Conservation (phyloP, 2,113 vertebrate genomes). For the Cheilinus undulatus region DNA sequence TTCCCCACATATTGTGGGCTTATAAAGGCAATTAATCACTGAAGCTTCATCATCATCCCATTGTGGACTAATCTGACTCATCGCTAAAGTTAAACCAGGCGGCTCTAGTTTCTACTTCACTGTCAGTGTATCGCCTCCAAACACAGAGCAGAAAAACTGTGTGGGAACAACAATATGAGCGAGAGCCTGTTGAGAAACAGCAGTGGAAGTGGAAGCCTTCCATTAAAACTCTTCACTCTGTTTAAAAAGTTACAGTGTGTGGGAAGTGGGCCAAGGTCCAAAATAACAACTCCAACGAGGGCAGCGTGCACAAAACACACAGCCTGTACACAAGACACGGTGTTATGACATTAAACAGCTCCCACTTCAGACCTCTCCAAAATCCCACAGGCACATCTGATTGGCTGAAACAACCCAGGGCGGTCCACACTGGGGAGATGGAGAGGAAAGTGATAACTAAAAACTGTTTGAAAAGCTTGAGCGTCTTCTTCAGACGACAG, state of each 20-base stretch:
- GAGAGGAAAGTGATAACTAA: background rate
- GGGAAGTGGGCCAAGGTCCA: slow-evolving; percentile 46
- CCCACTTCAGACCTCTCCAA: slow-evolving; percentile 6
- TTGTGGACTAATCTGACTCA: slow-evolving; percentile 32
- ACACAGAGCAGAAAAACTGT: slow-evolving; percentile 11
- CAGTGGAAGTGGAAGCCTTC: slow-evolving; percentile 38
- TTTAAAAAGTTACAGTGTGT: slow-evolving; percentile 42
- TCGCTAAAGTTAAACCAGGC: slow-evolving; percentile 32
- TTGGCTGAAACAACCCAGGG: background rate
- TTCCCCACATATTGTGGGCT: slow-evolving; percentile 22
- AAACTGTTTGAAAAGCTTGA: slow-evolving; percentile 10
- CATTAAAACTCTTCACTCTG: slow-evolving; percentile 64
- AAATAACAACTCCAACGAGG: slow-evolving; percentile 38
- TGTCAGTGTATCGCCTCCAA: slow-evolving; percentile 1
- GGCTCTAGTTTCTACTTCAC: slow-evolving; percentile 1
- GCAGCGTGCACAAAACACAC: background rate
- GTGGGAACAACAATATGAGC: slow-evolving; percentile 56
- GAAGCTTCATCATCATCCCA: slow-evolving; percentile 15
- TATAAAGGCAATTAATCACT: slow-evolving; percentile 52
- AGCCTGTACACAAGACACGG: slow-evolving; percentile 1
- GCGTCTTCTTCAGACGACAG: background rate
- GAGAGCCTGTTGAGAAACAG: slow-evolving; percentile 43
- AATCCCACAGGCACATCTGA: background rate
- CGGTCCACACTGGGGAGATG: slow-evolving; percentile 3
- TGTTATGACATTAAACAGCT: slow-evolving; percentile 20